Percentiles rank a stretch among this genome's conserved stretches.
phyloP scores from a whole-genome alignment of 2,797 vertebrate species.

The Ctenosaura bakeri region DNA sequence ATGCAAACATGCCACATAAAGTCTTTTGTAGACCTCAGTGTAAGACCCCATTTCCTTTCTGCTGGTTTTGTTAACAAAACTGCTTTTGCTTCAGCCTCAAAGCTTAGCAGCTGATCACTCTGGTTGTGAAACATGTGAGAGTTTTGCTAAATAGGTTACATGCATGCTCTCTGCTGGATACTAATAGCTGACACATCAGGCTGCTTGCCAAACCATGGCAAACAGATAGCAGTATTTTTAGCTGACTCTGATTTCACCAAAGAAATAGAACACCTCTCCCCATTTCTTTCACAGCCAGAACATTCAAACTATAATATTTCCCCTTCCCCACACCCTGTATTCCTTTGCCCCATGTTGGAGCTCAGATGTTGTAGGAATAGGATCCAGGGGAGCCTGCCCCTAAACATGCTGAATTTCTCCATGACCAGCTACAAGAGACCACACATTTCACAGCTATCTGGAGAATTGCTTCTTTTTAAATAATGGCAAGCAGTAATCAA shows the following conservation, averaged over 20 bases:
- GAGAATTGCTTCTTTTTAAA: background rate
- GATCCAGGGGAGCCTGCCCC: slow-evolving; percentile 23
- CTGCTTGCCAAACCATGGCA: slow-evolving; percentile 72
- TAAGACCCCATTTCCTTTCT: slow-evolving; percentile 54
- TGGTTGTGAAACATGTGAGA: slow-evolving; percentile 52
- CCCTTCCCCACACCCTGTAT: slow-evolving; percentile 47
- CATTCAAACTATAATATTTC: slow-evolving; percentile 76
- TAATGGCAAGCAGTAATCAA: too few species aligned
- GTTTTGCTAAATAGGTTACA: slow-evolving; percentile 71
- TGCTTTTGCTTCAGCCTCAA: slow-evolving; percentile 62
- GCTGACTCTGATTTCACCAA: slow-evolving; percentile 72
- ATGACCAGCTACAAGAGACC: background rate
- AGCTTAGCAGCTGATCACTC: slow-evolving; percentile 59
- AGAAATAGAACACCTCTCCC: slow-evolving; percentile 62
- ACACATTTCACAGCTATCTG: background rate
- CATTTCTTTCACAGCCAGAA: slow-evolving; percentile 71
- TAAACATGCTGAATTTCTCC: background rate
- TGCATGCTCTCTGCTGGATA: slow-evolving; percentile 71
- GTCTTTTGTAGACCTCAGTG: background rate
- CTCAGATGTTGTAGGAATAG: slow-evolving; percentile 76
- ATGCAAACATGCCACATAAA: background rate
- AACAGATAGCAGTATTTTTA: slow-evolving; percentile 75
- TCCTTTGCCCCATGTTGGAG: slow-evolving; percentile 72
- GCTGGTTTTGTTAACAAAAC: slow-evolving; percentile 63
- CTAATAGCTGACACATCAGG: slow-evolving; percentile 72